Evolutionary conservation across 2,888 invertebrate species (phyloP).

Genomic region (Clepsis dumicolana): DNA sequence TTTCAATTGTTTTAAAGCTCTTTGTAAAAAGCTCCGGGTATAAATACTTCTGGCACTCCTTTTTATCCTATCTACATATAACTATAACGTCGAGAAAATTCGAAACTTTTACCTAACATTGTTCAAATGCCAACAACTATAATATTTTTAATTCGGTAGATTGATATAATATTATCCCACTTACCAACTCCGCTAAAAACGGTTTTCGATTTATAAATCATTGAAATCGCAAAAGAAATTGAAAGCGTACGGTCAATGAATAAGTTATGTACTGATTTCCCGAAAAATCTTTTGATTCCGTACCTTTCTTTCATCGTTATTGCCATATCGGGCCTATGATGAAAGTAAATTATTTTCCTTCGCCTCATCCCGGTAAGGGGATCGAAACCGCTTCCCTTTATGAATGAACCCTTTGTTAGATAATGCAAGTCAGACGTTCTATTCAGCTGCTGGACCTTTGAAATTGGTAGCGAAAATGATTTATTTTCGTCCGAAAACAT

Average conservation of each 20-base stretch:
- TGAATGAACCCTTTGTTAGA: conserved; percentile 37
- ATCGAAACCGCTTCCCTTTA: conserved; percentile 37
- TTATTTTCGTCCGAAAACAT: conserved; percentile 4
- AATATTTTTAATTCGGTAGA: background rate
- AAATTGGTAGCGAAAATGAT: conserved; percentile 25
- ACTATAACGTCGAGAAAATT: background rate
- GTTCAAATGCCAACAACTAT: background rate
- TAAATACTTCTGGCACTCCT: background rate
- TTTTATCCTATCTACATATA: too few relatives aligned
- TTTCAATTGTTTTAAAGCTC: background rate
- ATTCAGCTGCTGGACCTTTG: conserved; percentile 28
- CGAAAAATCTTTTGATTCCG: conserved; percentile 17
- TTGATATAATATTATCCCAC: background rate
- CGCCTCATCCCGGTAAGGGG: conserved; percentile 25
- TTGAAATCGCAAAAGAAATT: conserved; percentile 7
- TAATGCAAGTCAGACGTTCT: conserved; percentile 39
- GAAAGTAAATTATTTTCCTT: conserved; percentile 39
- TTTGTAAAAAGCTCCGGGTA: background rate
- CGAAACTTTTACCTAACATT: background rate
- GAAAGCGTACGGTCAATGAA: conserved; percentile 16
- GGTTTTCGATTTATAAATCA: conserved; percentile 1
- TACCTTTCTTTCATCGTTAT: conserved; percentile 25
- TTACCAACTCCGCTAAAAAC: background rate
- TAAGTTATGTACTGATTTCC: conserved; percentile 22
- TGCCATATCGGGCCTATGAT: conserved; percentile 22